Conservation (phyloP, 2,797 vertebrate species). For the Clarias fuscus region DNA sequence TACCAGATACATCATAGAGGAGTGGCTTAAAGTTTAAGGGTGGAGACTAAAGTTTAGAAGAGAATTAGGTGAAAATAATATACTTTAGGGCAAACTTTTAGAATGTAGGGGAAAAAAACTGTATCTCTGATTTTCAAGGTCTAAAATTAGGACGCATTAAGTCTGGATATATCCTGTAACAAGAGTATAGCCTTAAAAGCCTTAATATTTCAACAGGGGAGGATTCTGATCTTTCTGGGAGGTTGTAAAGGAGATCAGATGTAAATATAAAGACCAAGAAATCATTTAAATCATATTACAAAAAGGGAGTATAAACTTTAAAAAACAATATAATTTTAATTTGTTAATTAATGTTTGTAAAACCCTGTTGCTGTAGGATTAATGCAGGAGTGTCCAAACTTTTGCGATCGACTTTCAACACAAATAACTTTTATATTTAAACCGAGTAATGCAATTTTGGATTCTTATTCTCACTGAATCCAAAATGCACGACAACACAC, state of each 20-base stretch:
- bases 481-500: not conserved
- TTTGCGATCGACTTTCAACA: not conserved
- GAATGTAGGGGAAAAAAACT: not conserved
- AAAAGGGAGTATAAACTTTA: not conserved
- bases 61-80: too few relatives aligned
- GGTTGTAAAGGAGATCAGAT: not conserved
- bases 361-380: not conserved
- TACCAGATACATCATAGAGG: not conserved
- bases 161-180: not conserved
- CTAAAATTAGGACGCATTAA: not conserved
- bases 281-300: not conserved
- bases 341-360: too few relatives aligned
- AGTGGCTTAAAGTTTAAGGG: not conserved
- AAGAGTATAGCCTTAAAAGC: not conserved
- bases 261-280: conserved; percentile 7
- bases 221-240: not conserved
- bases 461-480: not conserved
- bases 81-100: not conserved
- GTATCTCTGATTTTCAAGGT: not conserved
- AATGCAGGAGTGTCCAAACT: not conserved
- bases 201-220: not conserved
- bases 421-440: not conserved
- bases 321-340: not conserved
- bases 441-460: not conserved
- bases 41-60: not conserved